Evolutionary conservation across 2,888 invertebrate genomes (phyloP), one percentile per base, ranked within the genome.

Genomic region (Cantharis rufa): DNA sequence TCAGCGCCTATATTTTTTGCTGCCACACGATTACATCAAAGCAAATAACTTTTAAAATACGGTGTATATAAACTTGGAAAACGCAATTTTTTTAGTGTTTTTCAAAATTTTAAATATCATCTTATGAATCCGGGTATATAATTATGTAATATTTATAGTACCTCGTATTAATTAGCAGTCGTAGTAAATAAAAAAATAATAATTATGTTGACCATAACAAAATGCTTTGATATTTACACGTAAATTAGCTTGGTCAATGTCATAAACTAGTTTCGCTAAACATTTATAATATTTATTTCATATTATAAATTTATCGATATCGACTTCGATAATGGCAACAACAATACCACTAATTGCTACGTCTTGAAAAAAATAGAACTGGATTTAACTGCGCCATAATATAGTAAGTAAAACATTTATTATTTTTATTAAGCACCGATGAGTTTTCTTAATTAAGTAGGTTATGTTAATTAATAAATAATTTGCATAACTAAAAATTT

Each of bases 1-100:
- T 75, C 75, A 75, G 71, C 75, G 64, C 71, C 28, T 66, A n/a
- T 61, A 70, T 28, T n/a, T 63, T 48, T 69, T 28, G 48, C 48
- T 48, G n/a, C 48, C 13, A n/a, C 61, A 74, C 32, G 70, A 62
- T 70, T 70, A 74, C 61, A 73, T 73, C 66, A 62, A 28, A 32
- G 18, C 62, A 74, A 74, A 70, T 74, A 64, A 10, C 28, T 68
- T 24, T 63, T 70, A 63, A 69, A 70, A 61, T 70, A 63, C 64
- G 66, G n/a, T n/a, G n/a, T n/a, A n/a, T n/a, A n/a, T n/a, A 13
- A 11, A n/a, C n/a, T n/a, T 7, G 7, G 7, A 48, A 48, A 3
- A 48, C 7, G 7, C 7, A 48, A 48, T 7, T 48, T 48, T 48
- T 48, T 48, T 48, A n/a, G n/a, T 48, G 48, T 48, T 48, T 48